Evolutionary conservation across 2,888 invertebrate species (phyloP), one percentile per base, ranked within the genome.

Genomic region (Synanthedon tipuliformis): DNA sequence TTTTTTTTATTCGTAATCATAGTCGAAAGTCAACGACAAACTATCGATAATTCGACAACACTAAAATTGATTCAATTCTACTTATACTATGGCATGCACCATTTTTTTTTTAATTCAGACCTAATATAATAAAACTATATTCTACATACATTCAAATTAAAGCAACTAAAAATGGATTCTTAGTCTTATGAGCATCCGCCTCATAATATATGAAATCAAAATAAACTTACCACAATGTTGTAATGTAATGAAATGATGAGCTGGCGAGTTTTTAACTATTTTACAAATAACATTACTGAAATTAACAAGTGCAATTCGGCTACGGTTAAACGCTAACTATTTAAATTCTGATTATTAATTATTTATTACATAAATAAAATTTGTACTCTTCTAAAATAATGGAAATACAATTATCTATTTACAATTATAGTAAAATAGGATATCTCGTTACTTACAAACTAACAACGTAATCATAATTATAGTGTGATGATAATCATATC

Each of bases 351-450:
- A 66, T 63, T 71, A 65, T 66, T 66, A 67, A 72, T 71, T 64
- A 56, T 52, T 65, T 23, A 23, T 70, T 77, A 75, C 73, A 74
- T 78, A 78, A 81, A 75, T 81, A 80, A 75, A 79, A 76, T 85
- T 85, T 85, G 85, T 85, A 85, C 85, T 84, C 74, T 81, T 75
- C 82, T 84, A 84, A 77, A 74, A 74, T 75, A 79, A 76, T 78
- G 78, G 75, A 83, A 78, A 76, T 74, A 74, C 64, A 71, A 75
- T 75, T 81, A 56, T 52, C 52, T 56, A 83, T 79, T 75, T 79
- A 45, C 45, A 45, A n/a, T 23, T 23, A 23, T 12, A 15, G 15
- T 45, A 45, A n/a, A 45, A 34, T 34, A 34, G 34, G 34, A 11
- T 45, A 15, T 45, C 15, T 45, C 45, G 15, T 45, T 45, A 45